Evolutionary conservation across 1,140 invertebrate species (phyloP).

Genomic region (Diprion similis): DNA sequence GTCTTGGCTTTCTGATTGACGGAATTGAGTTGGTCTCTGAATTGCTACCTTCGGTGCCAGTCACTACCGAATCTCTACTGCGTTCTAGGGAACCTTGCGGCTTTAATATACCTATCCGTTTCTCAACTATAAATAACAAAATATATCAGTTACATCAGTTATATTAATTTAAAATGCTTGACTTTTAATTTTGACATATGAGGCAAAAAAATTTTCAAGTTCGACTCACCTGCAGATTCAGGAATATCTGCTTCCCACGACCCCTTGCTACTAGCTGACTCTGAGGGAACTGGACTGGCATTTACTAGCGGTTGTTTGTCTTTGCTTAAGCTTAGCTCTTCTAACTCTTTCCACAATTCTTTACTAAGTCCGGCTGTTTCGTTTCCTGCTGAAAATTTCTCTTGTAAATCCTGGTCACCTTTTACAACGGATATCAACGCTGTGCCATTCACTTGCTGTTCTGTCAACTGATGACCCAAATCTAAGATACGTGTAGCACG

Average conservation of each 20-base stretch:
- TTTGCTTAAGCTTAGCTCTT: constrained; percentile 54
- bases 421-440: constrained; percentile 40
- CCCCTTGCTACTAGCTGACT: constrained; percentile 49
- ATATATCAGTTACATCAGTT: constrained; percentile 12
- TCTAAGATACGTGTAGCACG: constrained; percentile 61
- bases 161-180: not conserved
- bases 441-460: constrained; percentile 55
- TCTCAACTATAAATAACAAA: constrained; percentile 53
- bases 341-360: constrained; percentile 56
- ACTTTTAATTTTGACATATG: not conserved
- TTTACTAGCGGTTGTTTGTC: constrained; percentile 38
- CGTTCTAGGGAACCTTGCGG: constrained; percentile 72
- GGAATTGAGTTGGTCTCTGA: constrained; percentile 50
- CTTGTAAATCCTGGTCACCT: constrained; percentile 34
- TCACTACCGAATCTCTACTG: constrained; percentile 59
- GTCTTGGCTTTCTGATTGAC: constrained; percentile 57
- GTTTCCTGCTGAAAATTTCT: constrained; percentile 39
- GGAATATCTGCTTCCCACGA: constrained; percentile 44
- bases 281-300: constrained; percentile 51
- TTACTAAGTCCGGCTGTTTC: constrained; percentile 47
- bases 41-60: constrained; percentile 30
- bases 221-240: constrained; percentile 32
- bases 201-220: not conserved
- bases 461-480: constrained; percentile 60
- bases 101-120: constrained; percentile 72